A percentile compares a stretch with the other conserved stretches of the same genome.
Conservation (phyloP, 2,888 invertebrate species). For the Pseudoips prasinana region DNA sequence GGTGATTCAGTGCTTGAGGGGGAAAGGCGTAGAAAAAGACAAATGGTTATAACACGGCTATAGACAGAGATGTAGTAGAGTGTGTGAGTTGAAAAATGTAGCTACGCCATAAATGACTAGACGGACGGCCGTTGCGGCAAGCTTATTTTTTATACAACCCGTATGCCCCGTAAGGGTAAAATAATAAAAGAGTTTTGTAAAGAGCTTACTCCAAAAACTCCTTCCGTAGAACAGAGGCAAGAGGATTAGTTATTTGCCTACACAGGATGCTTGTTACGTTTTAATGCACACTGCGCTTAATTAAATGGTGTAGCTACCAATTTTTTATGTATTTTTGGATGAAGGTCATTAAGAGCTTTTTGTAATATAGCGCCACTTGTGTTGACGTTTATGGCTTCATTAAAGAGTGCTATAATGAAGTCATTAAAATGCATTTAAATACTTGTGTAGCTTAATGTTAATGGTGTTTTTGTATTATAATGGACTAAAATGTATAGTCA, state of each 20-base stretch:
- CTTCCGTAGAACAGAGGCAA: constrained; percentile 7
- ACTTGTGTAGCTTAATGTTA: no score
- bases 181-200: constrained; percentile 19
- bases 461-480: no score
- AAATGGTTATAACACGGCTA: constrained; percentile 46
- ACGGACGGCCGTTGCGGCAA: constrained; percentile 19
- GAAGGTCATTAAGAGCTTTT: no score
- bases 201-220: constrained; percentile 8
- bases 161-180: constrained; percentile 14
- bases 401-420: no score
- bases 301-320: no score
- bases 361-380: no score
- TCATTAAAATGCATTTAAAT: no score
- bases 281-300: no score
- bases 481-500: no score
- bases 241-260: constrained; percentile 17
- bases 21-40: constrained; percentile 41
- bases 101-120: constrained; percentile 33
- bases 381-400: no score
- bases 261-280: no score
- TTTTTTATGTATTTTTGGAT: no score
- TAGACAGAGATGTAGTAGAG: constrained; percentile 46
- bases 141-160: constrained; percentile 26
- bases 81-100: constrained; percentile 41
- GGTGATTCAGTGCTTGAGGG: constrained; percentile 47